Evolutionary conservation across 2,797 vertebrate genomes (phyloP).

Genomic region (Acanthurus lineatus): DNA sequence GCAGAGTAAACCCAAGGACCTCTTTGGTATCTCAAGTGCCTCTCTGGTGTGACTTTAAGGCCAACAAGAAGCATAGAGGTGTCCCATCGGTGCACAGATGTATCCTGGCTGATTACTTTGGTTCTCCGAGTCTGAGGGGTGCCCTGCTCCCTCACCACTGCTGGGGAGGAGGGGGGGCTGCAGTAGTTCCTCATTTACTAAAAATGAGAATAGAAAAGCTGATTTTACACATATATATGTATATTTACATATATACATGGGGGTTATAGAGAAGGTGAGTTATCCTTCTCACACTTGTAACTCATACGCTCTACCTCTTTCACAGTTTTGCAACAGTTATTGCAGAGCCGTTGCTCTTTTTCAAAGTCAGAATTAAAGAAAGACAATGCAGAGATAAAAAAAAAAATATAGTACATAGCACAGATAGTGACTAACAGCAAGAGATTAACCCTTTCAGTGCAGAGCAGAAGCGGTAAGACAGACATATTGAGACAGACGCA

Average conservation of each 20-base stretch:
- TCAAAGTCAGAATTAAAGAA: slow-evolving; percentile 7
- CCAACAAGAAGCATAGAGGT: background rate
- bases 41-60: background rate
- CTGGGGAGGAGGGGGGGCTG: background rate
- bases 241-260: too few species aligned
- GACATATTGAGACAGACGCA: background rate
- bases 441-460: slow-evolving; percentile 68
- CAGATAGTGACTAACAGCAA: slow-evolving; percentile 41
- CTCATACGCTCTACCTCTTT: background rate
- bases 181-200: slow-evolving; percentile 27
- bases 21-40: background rate
- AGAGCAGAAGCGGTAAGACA: slow-evolving; percentile 43
- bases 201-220: background rate
- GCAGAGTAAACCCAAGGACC: background rate
- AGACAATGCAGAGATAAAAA: slow-evolving; percentile 4
- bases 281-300: background rate
- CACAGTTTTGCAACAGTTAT: too few species aligned
- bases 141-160: background rate
- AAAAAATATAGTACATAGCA: slow-evolving; percentile 1
- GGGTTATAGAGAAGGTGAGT: too few species aligned
- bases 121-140: background rate
- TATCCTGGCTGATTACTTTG: slow-evolving; percentile 3
- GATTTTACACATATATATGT: slow-evolving; percentile 4
- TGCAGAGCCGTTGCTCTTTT: too few species aligned
- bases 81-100: slow-evolving; percentile 8